A percentile compares a stretch with the other conserved stretches of the same genome.
Evolutionary conservation across 1,140 invertebrate genomes (phyloP).

Genomic region (Macrobrachium rosenbergii): DNA sequence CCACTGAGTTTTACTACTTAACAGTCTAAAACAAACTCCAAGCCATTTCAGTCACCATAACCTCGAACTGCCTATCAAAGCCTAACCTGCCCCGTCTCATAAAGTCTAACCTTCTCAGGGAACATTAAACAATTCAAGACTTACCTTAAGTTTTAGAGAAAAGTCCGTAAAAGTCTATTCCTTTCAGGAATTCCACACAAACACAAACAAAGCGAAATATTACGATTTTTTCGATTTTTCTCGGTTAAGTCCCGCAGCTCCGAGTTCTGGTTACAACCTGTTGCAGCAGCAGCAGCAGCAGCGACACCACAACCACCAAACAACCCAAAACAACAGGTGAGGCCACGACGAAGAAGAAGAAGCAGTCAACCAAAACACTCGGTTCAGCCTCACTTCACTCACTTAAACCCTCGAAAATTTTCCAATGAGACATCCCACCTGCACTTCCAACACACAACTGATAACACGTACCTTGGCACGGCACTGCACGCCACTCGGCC

Average conservation of each 20-base stretch:
- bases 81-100: no score
- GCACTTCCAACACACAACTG: conserved; percentile 4
- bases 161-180: background rate
- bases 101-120: no score
- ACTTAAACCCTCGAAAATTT: background rate
- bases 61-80: no score
- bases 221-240: no score
- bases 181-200: background rate
- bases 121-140: background rate
- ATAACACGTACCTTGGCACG: background rate
- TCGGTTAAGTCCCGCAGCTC: no score
- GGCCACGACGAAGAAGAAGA: background rate
- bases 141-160: background rate
- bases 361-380: conserved; percentile 7
- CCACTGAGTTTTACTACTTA: no score
- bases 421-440: background rate
- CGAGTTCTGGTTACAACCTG: no score
- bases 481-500: background rate
- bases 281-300: no score
- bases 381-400: conserved; percentile 4
- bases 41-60: no score
- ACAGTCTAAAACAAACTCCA: no score
- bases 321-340: background rate
- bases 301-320: no score
- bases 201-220: background rate